Percentiles rank a stretch among this genome's conserved stretches.
phyloP scores from a whole-genome alignment of 37 sponge, comb jelly and placozoan species.

The Tethya wilhelma region DNA sequence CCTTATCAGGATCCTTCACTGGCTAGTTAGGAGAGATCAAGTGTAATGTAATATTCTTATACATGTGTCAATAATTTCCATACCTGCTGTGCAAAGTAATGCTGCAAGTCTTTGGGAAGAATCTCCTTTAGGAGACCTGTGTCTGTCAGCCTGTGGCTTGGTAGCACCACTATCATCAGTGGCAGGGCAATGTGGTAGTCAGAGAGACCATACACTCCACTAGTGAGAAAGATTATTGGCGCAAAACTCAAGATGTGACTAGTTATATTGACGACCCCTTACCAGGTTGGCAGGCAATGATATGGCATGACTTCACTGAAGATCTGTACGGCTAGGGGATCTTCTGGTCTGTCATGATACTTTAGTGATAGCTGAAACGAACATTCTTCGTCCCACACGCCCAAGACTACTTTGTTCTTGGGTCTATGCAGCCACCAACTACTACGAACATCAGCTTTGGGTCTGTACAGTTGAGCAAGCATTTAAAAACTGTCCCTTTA shows the following conservation, averaged over 20 bases:
- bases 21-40: background rate
- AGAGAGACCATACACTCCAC: constrained; percentile 43
- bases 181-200: constrained; percentile 38
- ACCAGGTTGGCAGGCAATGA: no score
- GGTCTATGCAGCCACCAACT: constrained; percentile 25
- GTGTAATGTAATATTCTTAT: background rate
- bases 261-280: no score
- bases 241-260: no score
- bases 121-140: background rate
- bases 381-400: no score
- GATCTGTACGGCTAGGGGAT: no score
- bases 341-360: no score
- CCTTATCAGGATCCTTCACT: background rate
- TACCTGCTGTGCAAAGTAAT: constrained; percentile 5
- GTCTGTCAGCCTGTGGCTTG: background rate
- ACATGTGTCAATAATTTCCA: no score
- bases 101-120: constrained; percentile 23
- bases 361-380: no score
- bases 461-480: no score
- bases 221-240: no score
- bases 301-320: no score
- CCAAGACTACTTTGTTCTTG: constrained; percentile 29
- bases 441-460: background rate
- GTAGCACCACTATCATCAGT: background rate
- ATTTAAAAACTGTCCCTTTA: no score